phyloP scores from a whole-genome alignment of 2,888 invertebrate species.

The Luperina testacea region DNA sequence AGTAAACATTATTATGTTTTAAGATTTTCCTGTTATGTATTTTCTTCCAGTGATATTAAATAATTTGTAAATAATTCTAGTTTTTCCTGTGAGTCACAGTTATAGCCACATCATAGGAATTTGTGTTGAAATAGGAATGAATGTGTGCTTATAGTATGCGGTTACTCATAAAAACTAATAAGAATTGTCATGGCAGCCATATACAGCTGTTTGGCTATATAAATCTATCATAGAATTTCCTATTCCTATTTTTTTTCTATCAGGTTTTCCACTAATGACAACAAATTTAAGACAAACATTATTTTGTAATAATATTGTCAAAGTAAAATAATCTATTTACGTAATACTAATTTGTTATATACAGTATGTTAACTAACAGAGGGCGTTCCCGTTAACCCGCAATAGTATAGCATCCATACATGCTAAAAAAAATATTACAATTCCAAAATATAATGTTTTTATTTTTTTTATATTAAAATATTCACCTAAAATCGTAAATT shows the following conservation, averaged over 20 bases:
- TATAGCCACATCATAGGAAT: neutral
- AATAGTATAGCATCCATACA: too few relatives aligned
- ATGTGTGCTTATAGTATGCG: neutral
- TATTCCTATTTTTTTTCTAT: neutral
- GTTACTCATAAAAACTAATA: conserved; percentile 2
- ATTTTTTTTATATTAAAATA: too few relatives aligned
- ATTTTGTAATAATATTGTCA: too few relatives aligned
- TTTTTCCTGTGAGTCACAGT: neutral
- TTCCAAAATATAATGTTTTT: too few relatives aligned
- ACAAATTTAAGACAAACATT: too few relatives aligned
- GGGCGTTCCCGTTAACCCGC: too few relatives aligned
- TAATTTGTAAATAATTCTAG: neutral
- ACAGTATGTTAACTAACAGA: too few relatives aligned
- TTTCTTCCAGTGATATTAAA: neutral
- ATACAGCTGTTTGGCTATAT: neutral
- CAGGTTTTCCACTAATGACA: neutral
- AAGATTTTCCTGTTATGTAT: conserved; percentile 13
- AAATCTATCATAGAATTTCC: too few relatives aligned
- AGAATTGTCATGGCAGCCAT: neutral
- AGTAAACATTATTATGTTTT: neutral
- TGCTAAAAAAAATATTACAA: too few relatives aligned
- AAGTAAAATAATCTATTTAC: too few relatives aligned
- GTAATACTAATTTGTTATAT: too few relatives aligned
- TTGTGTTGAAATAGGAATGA: neutral
- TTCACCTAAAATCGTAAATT: too few relatives aligned